phyloP scores from a whole-genome alignment of 2,797 vertebrate genomes.

The Helostoma temminkii region DNA sequence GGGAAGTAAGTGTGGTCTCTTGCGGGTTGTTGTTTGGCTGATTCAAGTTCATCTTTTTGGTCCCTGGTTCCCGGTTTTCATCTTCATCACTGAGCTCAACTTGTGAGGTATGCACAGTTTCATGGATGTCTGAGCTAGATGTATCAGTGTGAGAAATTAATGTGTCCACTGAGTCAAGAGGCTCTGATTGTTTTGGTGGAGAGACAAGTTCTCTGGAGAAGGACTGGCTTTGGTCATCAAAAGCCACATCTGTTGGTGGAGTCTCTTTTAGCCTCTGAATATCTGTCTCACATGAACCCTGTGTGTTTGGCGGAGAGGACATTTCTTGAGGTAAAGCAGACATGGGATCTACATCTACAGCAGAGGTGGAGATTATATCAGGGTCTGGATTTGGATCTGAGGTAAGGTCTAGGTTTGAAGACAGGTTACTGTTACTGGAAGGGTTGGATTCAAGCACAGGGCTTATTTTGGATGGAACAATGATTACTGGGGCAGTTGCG shows the following conservation, averaged over 20 bases:
- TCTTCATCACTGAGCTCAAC: conserved; percentile 54
- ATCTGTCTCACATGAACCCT: conserved; percentile 34
- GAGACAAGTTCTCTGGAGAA: conserved; percentile 28
- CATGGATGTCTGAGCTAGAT: conserved; percentile 25
- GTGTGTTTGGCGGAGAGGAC: conserved; percentile 37
- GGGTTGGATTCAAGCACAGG: conserved; percentile 29
- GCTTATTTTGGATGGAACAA: conserved; percentile 10
- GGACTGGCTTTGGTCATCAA: conserved; percentile 44
- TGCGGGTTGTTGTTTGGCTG: conserved; percentile 35
- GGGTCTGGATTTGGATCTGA: conserved; percentile 43
- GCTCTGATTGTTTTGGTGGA: conserved; percentile 46
- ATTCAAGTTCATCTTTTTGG: conserved; percentile 33
- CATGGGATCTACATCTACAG: conserved; percentile 33
- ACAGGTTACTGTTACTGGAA: conserved; percentile 24
- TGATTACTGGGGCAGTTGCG: neutral
- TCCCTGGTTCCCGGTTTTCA: conserved; percentile 28
- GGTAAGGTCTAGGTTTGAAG: conserved; percentile 47
- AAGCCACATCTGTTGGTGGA: neutral
- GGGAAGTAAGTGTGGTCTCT: conserved; percentile 41
- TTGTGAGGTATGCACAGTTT: conserved; percentile 54
- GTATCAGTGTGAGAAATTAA: conserved; percentile 14
- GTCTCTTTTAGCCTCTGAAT: conserved; percentile 38
- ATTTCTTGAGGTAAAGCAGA: conserved; percentile 60
- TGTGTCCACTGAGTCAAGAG: conserved; percentile 28
- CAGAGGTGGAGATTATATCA: conserved; percentile 26